Conservation (phyloP, 2,797 vertebrate species). For the Sebastes oblongus region DNA sequence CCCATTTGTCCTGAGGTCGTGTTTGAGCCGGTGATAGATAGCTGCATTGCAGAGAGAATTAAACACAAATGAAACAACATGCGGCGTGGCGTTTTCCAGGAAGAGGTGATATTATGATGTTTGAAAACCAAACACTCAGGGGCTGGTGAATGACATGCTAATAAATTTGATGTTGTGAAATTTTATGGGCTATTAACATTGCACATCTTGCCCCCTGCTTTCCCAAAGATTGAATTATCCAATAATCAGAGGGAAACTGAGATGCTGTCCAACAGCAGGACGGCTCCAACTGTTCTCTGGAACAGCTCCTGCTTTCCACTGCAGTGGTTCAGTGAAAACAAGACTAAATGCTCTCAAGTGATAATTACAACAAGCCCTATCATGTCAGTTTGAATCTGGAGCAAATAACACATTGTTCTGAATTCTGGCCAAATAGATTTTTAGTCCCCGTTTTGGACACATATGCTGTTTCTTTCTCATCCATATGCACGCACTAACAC, state of each 20-base stretch:
- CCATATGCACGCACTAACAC: not conserved
- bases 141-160: conserved; percentile 54
- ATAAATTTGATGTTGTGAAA: conserved; percentile 73
- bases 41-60: conserved; percentile 45
- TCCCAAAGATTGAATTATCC: conserved; percentile 74
- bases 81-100: not conserved
- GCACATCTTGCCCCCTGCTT: conserved; percentile 65
- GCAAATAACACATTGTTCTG: conserved; percentile 69
- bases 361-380: conserved; percentile 78
- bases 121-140: conserved; percentile 42
- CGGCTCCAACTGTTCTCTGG: conserved; percentile 77
- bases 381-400: conserved; percentile 75
- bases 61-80: conserved; percentile 35
- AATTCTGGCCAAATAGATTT: conserved; percentile 56
- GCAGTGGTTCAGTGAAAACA: conserved; percentile 78
- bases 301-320: conserved; percentile 78
- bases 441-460: conserved; percentile 48
- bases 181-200: conserved; percentile 73
- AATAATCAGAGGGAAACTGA: conserved; percentile 73
- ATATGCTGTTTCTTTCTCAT: not conserved
- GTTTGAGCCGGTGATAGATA: conserved; percentile 23
- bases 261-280: conserved; percentile 73
- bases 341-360: conserved; percentile 76
- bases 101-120: conserved; percentile 41
- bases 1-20: conserved; percentile 48